These are phyloP conservation scores for Drosophila neonasuta DNA, from an alignment of 2,888 invertebrate genomes.

Conservation along the genomic window DNA sequence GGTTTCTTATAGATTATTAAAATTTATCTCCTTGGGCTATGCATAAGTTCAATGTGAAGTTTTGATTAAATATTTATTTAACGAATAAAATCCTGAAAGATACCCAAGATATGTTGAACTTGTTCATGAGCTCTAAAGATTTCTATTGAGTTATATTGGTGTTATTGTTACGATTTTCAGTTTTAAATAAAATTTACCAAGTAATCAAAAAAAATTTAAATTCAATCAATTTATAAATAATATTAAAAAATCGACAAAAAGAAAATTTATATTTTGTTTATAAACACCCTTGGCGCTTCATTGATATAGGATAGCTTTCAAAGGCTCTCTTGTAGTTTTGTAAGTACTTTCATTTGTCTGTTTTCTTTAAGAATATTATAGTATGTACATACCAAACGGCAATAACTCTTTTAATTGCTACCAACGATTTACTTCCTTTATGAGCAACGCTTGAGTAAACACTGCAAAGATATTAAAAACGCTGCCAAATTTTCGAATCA, in stretches of 20 bases:
- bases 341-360: slow-evolving; percentile 82
- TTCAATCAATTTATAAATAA: slow-evolving; percentile 45
- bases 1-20: slow-evolving; percentile 33
- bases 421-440: slow-evolving; percentile 9
- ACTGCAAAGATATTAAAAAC: slow-evolving; percentile 13
- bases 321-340: slow-evolving; percentile 83
- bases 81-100: not conserved
- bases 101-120: not conserved
- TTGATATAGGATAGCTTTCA: slow-evolving; percentile 83
- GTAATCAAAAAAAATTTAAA: slow-evolving; percentile 27
- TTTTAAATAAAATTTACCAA: slow-evolving; percentile 39
- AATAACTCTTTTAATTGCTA: not conserved
- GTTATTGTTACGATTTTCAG: slow-evolving; percentile 25
- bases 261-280: slow-evolving; percentile 89
- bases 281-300: slow-evolving; percentile 83
- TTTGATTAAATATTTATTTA: too few relatives aligned
- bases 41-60: not conserved
- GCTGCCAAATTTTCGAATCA: slow-evolving; percentile 33
- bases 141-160: slow-evolving; percentile 13
- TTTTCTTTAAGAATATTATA: slow-evolving; percentile 67
- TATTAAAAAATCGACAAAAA: slow-evolving; percentile 83
- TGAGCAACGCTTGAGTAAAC: slow-evolving; percentile 19
- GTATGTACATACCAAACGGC: slow-evolving; percentile 19
- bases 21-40: not conserved
- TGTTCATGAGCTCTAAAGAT: slow-evolving; percentile 33